Evolutionary conservation across 2,797 vertebrate species (phyloP), one percentile per base, ranked within the genome.

Genomic region (Cottoperca gobio): DNA sequence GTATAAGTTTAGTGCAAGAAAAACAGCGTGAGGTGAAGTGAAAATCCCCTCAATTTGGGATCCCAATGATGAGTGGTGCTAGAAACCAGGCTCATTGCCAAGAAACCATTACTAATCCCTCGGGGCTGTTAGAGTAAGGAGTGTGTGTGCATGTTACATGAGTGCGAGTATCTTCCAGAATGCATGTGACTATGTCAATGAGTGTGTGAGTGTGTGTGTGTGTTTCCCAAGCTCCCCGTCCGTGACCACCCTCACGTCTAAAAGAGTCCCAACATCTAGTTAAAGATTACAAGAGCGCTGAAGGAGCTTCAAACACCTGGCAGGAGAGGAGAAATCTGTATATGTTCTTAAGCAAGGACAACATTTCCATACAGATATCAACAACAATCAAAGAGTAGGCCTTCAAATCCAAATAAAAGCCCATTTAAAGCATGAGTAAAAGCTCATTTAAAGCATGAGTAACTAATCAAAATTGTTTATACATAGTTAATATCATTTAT

Each of bases 91-190:
- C 86, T 77, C 69, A 43, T 64, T 78, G 89, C 88, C 90, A 92
- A 85, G 82, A 90, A 86, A 85, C 83, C 86, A 89, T 89, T 81
- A 86, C 85, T 87, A 90, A 88, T 92, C 87, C 89, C 87, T 71
- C 64, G 8, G 77, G 86, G 88, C 88, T 86, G 73, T 79, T 81
- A 70, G 71, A 72, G 85, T 39, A 78, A 79, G 76, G 76, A 80
- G 83, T 76, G 86, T 85, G 84, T 79, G 71, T 77, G 70, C 67
- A 54, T 79, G 70, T 52, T 79, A 55, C 63, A 73, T 37, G 70
- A 76, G 78, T 57, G 76, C 1, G 14, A 39, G 59, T 70, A 83
- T 77, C 66, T 73, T 83, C 61, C 70, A 78, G 79, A 52, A 53
- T 76, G 75, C 54, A 75, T 82, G 74, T 76, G 73, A 69, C 66